Conservation (phyloP, 1,140 invertebrate species). For the Drosophila tsacasi region DNA sequence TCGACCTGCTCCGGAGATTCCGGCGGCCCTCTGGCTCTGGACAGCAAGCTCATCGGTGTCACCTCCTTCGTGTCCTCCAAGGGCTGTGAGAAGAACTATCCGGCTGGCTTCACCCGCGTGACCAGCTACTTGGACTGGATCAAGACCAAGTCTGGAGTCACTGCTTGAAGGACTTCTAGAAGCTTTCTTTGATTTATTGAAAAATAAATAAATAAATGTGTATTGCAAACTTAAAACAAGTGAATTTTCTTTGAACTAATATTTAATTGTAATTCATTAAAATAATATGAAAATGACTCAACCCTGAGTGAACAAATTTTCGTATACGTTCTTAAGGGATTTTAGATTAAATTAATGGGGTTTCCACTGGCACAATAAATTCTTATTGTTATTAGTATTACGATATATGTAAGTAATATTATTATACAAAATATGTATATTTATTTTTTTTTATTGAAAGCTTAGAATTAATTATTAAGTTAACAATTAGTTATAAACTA, state of each 20-base stretch:
- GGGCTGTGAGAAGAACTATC: constrained; percentile 79
- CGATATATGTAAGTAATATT: too few species aligned
- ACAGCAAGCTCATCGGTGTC: constrained; percentile 70
- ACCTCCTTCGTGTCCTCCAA: constrained; percentile 79
- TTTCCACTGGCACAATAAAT: too few species aligned
- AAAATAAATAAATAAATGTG: neutral
- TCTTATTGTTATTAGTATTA: too few species aligned
- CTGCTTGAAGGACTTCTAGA: neutral
- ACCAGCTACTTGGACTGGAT: constrained; percentile 82
- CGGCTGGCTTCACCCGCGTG: constrained; percentile 85
- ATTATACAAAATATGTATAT: too few species aligned
- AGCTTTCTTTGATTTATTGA: neutral
- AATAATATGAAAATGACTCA: neutral
- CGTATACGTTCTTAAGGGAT: neutral
- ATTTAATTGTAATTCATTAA: neutral
- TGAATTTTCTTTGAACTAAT: neutral
- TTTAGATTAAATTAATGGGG: neutral
- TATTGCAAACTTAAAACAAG: neutral
- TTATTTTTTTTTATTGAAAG: too few species aligned
- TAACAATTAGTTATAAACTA: too few species aligned
- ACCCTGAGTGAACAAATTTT: neutral
- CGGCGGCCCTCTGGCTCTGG: constrained; percentile 41
- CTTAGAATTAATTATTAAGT: too few species aligned
- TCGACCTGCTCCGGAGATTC: constrained; percentile 47
- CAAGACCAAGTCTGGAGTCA: constrained; percentile 23